Evolutionary conservation across 2,113 vertebrate species (phyloP), one percentile per base, ranked within the genome.

Genomic region (Cyphomyrus discorhynchus): DNA sequence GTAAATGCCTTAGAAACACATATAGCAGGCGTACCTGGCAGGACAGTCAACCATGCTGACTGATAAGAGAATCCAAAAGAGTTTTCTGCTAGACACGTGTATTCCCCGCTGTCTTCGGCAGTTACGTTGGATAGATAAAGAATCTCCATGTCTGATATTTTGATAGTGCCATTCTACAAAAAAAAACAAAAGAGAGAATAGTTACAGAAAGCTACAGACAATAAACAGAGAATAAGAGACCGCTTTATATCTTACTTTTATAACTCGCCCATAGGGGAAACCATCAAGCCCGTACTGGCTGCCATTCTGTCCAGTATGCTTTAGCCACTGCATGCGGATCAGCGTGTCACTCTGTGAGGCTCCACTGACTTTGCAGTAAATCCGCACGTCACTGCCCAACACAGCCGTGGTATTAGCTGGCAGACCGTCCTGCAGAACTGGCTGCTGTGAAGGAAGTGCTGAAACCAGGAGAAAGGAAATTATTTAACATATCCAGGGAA

Each of bases 1-100:
- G 70, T 17, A 31, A 74, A 74, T 74, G 31, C 70, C 11, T 39
- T 77, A 39, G 70, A 31, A 83, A n/a, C 80, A 46, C 3, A 46
- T 24, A 47, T 24, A 46, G 19, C 21, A 45, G 24, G 21, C 9
- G 2, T 84, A 84, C 82, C 82, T 84, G 82, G 45, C 24, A 84
- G n/a, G 45, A 84, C 45, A 84, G 82, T 84, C 82, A 84, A n/a
- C 82, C 82, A 84, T 84, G 82, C 82, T n/a, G 82, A 84, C 82
- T 49, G 82, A 47, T 84, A 10, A 11, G 82, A 84, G 24, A 84
- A 84, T 47, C 82, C 82, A n/a, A 84, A 84, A 21, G 82, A 84
- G 82, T 84, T 84, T 24, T 84, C 82, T 8, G 82, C 82, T n/a
- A 84, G 42, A n/a, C 82, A 84, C 0, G 45, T 84, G 39, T 84